phyloP scores from a whole-genome alignment of 2,888 invertebrate species.

The Conomelus anceps region DNA sequence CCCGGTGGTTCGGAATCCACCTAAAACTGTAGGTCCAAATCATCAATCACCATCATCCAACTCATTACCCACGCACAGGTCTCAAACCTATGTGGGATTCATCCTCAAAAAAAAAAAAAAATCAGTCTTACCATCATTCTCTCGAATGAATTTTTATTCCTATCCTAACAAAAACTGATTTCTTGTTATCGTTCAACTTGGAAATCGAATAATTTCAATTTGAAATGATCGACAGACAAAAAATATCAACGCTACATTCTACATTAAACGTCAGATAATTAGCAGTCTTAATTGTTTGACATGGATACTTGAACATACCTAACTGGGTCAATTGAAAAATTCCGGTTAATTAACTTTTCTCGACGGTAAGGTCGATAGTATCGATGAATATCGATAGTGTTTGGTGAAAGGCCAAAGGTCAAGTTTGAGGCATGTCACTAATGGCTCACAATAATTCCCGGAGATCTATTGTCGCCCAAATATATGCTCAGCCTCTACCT shows the following conservation, averaged over 20 bases:
- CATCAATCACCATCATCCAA: too few species aligned
- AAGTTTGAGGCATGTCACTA: not conserved
- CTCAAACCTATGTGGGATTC: too few species aligned
- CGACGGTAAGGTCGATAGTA: not conserved
- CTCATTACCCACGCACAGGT: too few species aligned
- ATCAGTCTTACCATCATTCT: too few species aligned
- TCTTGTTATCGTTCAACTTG: not conserved
- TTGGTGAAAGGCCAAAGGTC: not conserved
- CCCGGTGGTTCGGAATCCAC: too few species aligned
- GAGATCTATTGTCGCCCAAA: not conserved
- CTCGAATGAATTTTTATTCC: too few species aligned
- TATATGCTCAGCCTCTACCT: not conserved
- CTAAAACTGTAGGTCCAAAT: too few species aligned
- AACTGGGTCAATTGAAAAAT: not conserved
- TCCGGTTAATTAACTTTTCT: not conserved
- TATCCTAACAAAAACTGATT: too few species aligned
- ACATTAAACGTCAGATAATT: not conserved
- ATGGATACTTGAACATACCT: not conserved
- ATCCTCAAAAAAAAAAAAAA: too few species aligned
- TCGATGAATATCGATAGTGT: not conserved
- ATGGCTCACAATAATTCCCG: not conserved
- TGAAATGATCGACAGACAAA: not conserved
- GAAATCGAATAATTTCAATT: not conserved
- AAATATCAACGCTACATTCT: not conserved
- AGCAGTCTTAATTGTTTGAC: not conserved